These are phyloP conservation scores for Iguana delicatissima DNA, from an alignment of 2,797 vertebrate species.

Conservation along the genomic window DNA sequence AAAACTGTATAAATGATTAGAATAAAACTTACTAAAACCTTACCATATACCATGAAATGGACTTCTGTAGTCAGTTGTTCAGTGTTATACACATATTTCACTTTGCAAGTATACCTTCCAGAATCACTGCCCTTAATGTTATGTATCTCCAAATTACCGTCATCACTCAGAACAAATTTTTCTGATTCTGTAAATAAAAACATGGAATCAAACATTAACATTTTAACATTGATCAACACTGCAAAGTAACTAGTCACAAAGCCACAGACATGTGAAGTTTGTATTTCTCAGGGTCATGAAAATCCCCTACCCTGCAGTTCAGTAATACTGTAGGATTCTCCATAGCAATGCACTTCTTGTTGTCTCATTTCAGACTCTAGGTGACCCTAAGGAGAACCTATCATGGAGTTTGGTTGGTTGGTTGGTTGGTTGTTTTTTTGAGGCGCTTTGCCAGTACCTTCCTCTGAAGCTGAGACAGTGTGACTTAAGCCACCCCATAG, in stretches of 20 bases:
- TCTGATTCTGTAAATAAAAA: slow-evolving; percentile 44
- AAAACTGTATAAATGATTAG: not conserved
- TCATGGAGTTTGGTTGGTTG: no score
- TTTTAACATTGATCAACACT: not conserved
- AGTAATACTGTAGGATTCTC: not conserved
- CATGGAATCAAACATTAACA: not conserved
- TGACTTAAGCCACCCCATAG: no score
- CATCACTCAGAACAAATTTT: slow-evolving; percentile 41
- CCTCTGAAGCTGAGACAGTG: no score
- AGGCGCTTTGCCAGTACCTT: no score
- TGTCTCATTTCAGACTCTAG: no score
- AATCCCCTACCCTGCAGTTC: no score
- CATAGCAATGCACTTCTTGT: not conserved
- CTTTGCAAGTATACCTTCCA: slow-evolving; percentile 39
- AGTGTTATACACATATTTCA: slow-evolving; percentile 18
- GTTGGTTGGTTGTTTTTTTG: no score
- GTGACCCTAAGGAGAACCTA: no score
- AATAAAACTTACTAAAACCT: not conserved
- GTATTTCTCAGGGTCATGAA: not conserved
- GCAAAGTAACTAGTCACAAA: not conserved
- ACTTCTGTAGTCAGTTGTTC: slow-evolving; percentile 17
- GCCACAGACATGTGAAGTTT: no score
- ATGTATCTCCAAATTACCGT: slow-evolving; percentile 42
- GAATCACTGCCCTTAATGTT: slow-evolving; percentile 42
- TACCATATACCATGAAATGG: slow-evolving; percentile 47